These are phyloP conservation scores for Schlechtendalia chinensis DNA, from an alignment of 1,140 invertebrate genomes.

Conservation along the genomic window DNA sequence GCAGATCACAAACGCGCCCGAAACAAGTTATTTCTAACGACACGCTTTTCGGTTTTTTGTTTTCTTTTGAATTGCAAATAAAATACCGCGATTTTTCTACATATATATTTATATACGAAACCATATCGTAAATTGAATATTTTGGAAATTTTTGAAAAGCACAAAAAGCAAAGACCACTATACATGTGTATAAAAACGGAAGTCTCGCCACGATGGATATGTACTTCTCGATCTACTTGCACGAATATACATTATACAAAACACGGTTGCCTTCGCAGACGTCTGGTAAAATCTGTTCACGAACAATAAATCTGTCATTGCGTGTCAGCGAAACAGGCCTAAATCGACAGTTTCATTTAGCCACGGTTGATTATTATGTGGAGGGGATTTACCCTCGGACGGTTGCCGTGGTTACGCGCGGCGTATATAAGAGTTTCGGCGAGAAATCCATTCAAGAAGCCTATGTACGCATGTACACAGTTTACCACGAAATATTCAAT, in stretches of 20 bases:
- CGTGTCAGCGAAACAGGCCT: conserved; percentile 10
- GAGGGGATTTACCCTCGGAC: conserved; percentile 44
- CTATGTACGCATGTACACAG: conserved; percentile 1
- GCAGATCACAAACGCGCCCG: too few species aligned
- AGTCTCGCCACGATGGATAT: too few species aligned
- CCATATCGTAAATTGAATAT: too few species aligned
- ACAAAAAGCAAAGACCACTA: too few species aligned
- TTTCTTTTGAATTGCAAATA: too few species aligned
- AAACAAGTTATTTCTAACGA: too few species aligned
- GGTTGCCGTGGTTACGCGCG: conserved; percentile 8
- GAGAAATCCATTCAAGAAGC: conserved; percentile 43
- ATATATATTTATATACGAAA: too few species aligned
- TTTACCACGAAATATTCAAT: neutral
- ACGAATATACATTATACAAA: neutral
- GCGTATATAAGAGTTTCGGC: conserved; percentile 21
- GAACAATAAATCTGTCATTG: conserved; percentile 36
- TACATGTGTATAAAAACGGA: too few species aligned
- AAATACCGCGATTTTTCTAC: too few species aligned
- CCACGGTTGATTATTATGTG: conserved; percentile 34
- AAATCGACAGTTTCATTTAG: conserved; percentile 50
- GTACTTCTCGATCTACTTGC: too few species aligned
- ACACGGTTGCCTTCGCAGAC: neutral
- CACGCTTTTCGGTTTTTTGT: too few species aligned
- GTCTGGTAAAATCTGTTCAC: neutral
- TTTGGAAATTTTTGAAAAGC: too few species aligned